Evolutionary conservation across 2,797 vertebrate species (phyloP), one percentile per base, ranked within the genome.

Genomic region (Gobio occitaniae): DNA sequence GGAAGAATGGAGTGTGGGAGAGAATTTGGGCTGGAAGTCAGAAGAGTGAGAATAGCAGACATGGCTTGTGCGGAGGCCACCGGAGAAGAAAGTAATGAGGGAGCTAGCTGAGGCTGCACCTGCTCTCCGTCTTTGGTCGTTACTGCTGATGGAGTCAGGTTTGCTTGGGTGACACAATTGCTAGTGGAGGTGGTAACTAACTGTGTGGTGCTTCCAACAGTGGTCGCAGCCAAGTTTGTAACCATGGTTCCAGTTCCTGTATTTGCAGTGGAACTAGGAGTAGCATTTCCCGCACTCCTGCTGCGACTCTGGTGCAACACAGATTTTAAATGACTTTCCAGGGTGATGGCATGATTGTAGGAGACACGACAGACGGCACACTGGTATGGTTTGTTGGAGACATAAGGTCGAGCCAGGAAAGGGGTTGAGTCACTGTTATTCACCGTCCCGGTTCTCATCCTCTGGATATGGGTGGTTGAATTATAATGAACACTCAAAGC

Each of bases 261-360:
- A 90, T 89, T 93, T 36, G 85, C 85, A 48, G 83, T 87, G 59
- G 93, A 71, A 47, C 79, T 92, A 86, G 91, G 92, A 84, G 92
- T 89, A 78, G 90, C 90, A 66, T 93, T 95, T 89, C 93, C 95
- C 88, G 96, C 92, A 21, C 95, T 96, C 88, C 97, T 95, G 79
- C 96, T 96, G 82, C 97, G 96, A 47, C 96, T 97, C 93, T 97
- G 97, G 91, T 97, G 97, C 91, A 97, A 93, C 54, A 98, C 97
- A 9, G 97, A 96, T 86, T 96, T 95, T 92, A 96, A 94, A 93
- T 96, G 96, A 93, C 95, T 98, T 95, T 98, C 97, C 29, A 98
- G 92, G 25, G 97, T 97, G 87, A 97, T 97, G 92, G 97, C 96
- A 90, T 97, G 97, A 93, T 97, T 98, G 93, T 98, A 98, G 41